Conservation (phyloP, 2,888 invertebrate species). For the Eustalomyia histrio region DNA sequence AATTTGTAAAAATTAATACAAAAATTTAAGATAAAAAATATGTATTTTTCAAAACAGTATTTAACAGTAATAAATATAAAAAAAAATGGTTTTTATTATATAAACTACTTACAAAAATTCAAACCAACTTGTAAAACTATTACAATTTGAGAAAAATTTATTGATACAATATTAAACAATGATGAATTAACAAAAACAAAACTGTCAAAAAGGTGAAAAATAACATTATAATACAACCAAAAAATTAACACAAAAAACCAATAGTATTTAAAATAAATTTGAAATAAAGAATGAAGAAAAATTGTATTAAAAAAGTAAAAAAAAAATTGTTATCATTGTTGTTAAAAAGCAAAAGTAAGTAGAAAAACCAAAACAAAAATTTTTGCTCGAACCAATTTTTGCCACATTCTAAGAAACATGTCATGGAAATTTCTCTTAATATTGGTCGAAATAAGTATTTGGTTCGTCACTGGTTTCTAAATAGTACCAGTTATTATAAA, state of each 20-base stretch:
- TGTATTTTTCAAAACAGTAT: conserved; percentile 49
- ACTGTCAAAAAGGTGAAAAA: conserved; percentile 20
- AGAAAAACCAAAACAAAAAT: not conserved
- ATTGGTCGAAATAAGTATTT: no score
- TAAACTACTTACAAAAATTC: conserved; percentile 33
- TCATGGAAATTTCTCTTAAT: no score
- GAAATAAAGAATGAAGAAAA: conserved; percentile 63
- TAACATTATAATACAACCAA: conserved; percentile 39
- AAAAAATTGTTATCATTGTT: conserved; percentile 39
- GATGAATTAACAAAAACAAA: conserved; percentile 26
- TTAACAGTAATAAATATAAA: conserved; percentile 36
- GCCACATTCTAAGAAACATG: no score
- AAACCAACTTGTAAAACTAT: conserved; percentile 54
- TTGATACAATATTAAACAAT: conserved; percentile 44
- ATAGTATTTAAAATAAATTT: conserved; percentile 65
- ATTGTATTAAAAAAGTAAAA: conserved; percentile 63
- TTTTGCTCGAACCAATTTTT: no score
- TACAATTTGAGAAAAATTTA: conserved; percentile 58
- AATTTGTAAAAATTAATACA: conserved; percentile 43
- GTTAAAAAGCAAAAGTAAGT: conserved; percentile 36
- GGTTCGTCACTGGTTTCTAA: no score
- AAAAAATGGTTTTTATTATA: conserved; percentile 55
- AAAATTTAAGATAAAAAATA: conserved; percentile 34
- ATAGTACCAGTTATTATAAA: no score
- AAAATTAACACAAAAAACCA: conserved; percentile 67